Evolutionary conservation across 2,888 invertebrate genomes (phyloP), one percentile per base, ranked within the genome.

Genomic region (Orthonevra nobilis): DNA sequence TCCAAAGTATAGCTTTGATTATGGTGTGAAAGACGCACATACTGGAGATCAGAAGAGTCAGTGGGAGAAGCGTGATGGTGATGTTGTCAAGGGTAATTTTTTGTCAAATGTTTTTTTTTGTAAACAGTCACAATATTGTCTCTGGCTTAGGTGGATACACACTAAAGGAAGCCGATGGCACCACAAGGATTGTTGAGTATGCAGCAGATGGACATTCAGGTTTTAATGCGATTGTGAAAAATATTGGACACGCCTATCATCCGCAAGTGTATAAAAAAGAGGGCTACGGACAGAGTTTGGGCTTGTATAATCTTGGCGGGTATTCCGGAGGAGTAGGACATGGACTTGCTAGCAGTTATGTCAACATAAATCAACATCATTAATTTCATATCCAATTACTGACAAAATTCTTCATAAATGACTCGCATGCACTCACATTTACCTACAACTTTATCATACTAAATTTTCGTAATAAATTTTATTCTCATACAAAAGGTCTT

Each of bases 31-130:
- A 81, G 90, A 90, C 72, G 84, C 86, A 0, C 89, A 90, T 32
- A 90, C 90, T 1, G 90, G 90, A 1, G 90, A 90, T 66, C 86
- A 89, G 15, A 90, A 90, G 82, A 88, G 88, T 69, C 90, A 90
- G 81, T 88, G 89, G 86, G 91, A 91, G 83, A 87, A 89, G 34
- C 88, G 91, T 30, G 89, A 91, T 82, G 91, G 91, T 17, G 90
- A 90, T 83, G 84, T 86, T 68, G 91, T 91, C 3, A 90, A 90
- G 81, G 87, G 87, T 85, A 82, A 63, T 28, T 38, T 38, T 66
- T n/a, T 3, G n/a, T n/a, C n/a, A 30, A 14, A 9, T 15, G 2
- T n/a, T n/a, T 10, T 36, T 23, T 15, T 14, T 48, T 26, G 10
- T 12, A 15, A 9, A n/a, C n/a, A n/a, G n/a, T n/a, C n/a, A 12